Conservation (phyloP, 2,888 invertebrate genomes). For the Platypus cylindrus region DNA sequence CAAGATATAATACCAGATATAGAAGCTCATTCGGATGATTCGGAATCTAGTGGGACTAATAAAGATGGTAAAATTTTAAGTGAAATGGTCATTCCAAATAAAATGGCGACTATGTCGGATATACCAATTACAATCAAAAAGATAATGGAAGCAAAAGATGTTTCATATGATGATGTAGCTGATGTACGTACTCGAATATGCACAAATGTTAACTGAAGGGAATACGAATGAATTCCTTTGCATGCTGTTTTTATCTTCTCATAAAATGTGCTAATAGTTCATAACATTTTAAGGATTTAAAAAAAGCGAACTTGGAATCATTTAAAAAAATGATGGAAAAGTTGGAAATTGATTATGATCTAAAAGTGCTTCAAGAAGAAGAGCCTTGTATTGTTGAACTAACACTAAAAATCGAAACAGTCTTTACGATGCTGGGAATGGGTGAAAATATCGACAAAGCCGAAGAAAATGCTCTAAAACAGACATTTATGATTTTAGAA, state of each 20-base stretch:
- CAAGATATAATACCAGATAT: conserved; percentile 21
- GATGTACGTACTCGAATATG: conserved; percentile 20
- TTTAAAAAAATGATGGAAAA: conserved; percentile 20
- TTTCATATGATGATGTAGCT: conserved; percentile 19
- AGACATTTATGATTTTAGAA: conserved; percentile 18
- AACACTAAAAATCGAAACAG: conserved; percentile 23
- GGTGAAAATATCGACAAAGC: conserved; percentile 16
- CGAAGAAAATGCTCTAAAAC: conserved; percentile 11
- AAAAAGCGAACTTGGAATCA: conserved; percentile 17
- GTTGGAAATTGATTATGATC: conserved; percentile 20
- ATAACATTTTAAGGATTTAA: conserved; percentile 21
- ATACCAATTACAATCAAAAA: conserved; percentile 20
- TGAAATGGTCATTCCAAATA: conserved; percentile 21
- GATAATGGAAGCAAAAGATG: conserved; percentile 20
- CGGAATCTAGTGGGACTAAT: conserved; percentile 14
- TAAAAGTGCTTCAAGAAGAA: conserved; percentile 18
- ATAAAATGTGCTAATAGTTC: background rate
- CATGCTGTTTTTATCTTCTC: conserved; percentile 3
- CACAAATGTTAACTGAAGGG: too few species aligned
- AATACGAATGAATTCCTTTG: too few species aligned
- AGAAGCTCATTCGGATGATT: conserved; percentile 9
- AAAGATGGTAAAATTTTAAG: conserved; percentile 18
- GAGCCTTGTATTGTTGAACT: conserved; percentile 19
- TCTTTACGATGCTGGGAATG: conserved; percentile 19
- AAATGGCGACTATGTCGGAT: conserved; percentile 22